Evolutionary conservation across 2,888 invertebrate genomes (phyloP).

Genomic region (Leptinotarsa peninsularis): DNA sequence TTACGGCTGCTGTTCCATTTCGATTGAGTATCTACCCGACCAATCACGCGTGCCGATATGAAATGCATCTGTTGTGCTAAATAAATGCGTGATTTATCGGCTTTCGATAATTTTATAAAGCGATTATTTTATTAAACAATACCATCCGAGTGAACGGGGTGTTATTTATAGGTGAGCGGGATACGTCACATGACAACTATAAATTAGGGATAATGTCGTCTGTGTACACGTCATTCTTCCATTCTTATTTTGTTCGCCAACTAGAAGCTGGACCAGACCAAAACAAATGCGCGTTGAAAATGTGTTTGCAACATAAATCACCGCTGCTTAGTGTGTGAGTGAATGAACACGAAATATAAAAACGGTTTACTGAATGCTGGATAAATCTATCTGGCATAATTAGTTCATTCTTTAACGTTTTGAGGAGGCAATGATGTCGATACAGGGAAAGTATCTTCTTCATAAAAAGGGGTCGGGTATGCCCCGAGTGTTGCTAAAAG

Average conservation of each 20-base stretch:
- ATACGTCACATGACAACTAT: conserved; percentile 45
- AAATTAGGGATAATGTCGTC: conserved; percentile 40
- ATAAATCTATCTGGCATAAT: no score
- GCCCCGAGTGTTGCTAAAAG: no score
- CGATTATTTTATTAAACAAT: conserved; percentile 64
- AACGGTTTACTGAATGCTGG: no score
- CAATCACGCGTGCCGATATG: conserved; percentile 64
- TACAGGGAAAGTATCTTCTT: no score
- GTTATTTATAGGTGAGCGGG: conserved; percentile 53
- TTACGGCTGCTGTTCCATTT: conserved; percentile 61
- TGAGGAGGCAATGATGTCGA: no score
- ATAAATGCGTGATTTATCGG: conserved; percentile 64
- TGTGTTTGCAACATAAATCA: not conserved
- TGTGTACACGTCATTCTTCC: conserved; percentile 44
- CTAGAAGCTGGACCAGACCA: not conserved
- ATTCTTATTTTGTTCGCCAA: conserved; percentile 30
- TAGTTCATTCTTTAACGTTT: no score
- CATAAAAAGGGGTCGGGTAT: no score
- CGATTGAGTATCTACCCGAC: conserved; percentile 62
- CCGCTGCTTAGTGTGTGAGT: not conserved
- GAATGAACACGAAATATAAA: no score
- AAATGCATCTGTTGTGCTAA: conserved; percentile 65
- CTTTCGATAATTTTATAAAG: conserved; percentile 62
- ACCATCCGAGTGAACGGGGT: conserved; percentile 51
- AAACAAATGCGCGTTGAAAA: not conserved